phyloP scores from a whole-genome alignment of 2,113 vertebrate species.

The Danionella cerebrum region DNA sequence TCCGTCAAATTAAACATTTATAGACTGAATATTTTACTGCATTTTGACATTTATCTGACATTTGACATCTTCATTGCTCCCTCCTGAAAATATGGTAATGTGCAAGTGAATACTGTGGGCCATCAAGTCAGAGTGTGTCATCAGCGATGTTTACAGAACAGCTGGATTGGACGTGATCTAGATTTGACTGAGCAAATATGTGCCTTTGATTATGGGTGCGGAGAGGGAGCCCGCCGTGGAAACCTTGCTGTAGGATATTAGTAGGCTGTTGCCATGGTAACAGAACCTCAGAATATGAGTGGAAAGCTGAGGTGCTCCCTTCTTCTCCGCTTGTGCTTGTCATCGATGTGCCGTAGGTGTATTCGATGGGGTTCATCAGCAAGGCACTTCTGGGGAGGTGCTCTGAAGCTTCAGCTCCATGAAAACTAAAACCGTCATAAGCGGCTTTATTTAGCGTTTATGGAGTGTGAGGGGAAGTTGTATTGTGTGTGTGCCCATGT shows the following conservation, averaged over 20 bases:
- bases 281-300: slow-evolving; percentile 27
- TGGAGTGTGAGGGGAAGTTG: slow-evolving; percentile 5
- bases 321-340: slow-evolving; percentile 30
- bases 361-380: slow-evolving; percentile 24
- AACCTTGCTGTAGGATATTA: slow-evolving; percentile 36
- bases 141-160: slow-evolving; percentile 36
- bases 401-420: background rate
- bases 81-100: slow-evolving; percentile 42
- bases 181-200: slow-evolving; percentile 38
- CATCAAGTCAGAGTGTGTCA: slow-evolving; percentile 35
- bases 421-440: slow-evolving; percentile 16
- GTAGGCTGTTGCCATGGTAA: slow-evolving; percentile 43
- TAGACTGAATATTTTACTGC: slow-evolving; percentile 44
- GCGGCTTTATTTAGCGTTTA: slow-evolving; percentile 3
- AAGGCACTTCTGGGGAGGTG: slow-evolving; percentile 3
- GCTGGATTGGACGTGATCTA: slow-evolving; percentile 25
- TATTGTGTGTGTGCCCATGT: background rate
- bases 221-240: slow-evolving; percentile 24
- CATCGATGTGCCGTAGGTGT: slow-evolving; percentile 29
- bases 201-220: slow-evolving; percentile 37
- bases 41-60: slow-evolving; percentile 48
- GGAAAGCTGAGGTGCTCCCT: slow-evolving; percentile 36
- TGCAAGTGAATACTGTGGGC: slow-evolving; percentile 24
- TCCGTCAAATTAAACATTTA: slow-evolving; percentile 38
- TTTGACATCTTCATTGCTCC: slow-evolving; percentile 40